Evolutionary conservation across 2,797 vertebrate genomes (phyloP).

Genomic region (Botia almorhae): DNA sequence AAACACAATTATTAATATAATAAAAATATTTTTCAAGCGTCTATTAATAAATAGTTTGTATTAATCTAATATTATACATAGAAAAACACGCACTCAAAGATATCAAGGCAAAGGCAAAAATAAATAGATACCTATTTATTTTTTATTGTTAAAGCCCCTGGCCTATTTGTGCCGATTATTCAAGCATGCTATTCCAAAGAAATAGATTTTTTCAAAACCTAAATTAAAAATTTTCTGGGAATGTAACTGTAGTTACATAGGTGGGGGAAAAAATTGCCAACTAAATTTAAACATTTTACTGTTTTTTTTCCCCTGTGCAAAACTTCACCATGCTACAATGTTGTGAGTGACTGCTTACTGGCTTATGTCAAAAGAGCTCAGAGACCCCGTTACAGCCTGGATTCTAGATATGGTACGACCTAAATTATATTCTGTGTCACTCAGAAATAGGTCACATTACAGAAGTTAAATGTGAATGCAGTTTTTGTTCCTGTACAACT

Average conservation of each 20-base stretch:
- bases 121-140: too few relatives aligned
- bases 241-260: too few relatives aligned
- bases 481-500: neutral
- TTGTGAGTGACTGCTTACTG: too few relatives aligned
- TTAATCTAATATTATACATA: neutral
- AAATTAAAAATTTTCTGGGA: too few relatives aligned
- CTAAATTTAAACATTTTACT: too few relatives aligned
- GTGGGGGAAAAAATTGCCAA: too few relatives aligned
- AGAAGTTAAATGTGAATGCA: neutral
- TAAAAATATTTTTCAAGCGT: neutral
- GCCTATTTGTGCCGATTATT: too few relatives aligned
- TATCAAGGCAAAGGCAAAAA: too few relatives aligned
- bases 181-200: too few relatives aligned
- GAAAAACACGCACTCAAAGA: too few relatives aligned
- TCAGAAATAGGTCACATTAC: constrained; percentile 11
- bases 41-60: neutral
- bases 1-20: neutral
- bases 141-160: too few relatives aligned
- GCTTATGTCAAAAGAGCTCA: neutral
- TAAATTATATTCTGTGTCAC: neutral
- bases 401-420: neutral
- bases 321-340: neutral
- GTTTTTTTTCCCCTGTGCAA: neutral
- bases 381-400: neutral
- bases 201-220: too few relatives aligned